Conservation (phyloP, 2,797 vertebrate genomes). For the Apogon hyalosoma region DNA sequence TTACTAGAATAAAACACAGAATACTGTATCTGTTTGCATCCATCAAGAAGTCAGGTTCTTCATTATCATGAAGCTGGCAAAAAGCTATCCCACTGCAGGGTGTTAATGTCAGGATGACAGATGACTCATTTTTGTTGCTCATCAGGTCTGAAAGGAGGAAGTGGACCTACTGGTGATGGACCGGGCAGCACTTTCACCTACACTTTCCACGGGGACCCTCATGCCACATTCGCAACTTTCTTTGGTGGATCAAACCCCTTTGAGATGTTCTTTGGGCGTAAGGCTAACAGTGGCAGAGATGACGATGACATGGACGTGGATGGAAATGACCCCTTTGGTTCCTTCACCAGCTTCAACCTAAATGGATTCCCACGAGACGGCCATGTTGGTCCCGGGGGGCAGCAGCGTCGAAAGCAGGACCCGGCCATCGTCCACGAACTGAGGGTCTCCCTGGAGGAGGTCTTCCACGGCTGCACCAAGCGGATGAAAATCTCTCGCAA, state of each 20-base stretch:
- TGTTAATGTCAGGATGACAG: constrained; percentile 4
- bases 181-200: constrained; percentile 94
- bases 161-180: constrained; percentile 87
- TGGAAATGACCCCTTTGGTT: constrained; percentile 92
- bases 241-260: constrained; percentile 98
- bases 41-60: not conserved
- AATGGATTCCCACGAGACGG: constrained; percentile 96
- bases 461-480: constrained; percentile 96
- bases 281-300: constrained; percentile 91
- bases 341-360: constrained; percentile 93
- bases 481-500: constrained; percentile 98
- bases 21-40: not conserved
- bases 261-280: constrained; percentile 97
- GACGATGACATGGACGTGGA: constrained; percentile 97
- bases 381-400: constrained; percentile 88
- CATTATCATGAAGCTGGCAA: not conserved
- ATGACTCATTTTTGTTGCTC: constrained; percentile 26
- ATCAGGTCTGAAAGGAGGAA: constrained; percentile 95
- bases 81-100: constrained; percentile 9
- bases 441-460: constrained; percentile 95
- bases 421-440: constrained; percentile 96
- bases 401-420: constrained; percentile 93
- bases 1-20: too few relatives aligned
- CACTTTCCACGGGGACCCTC: constrained; percentile 98
- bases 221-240: constrained; percentile 97